A percentile compares a stretch with the other conserved stretches of the same genome.
phyloP scores from a whole-genome alignment of 2,113 vertebrate species.

The Notothenia rossii region DNA sequence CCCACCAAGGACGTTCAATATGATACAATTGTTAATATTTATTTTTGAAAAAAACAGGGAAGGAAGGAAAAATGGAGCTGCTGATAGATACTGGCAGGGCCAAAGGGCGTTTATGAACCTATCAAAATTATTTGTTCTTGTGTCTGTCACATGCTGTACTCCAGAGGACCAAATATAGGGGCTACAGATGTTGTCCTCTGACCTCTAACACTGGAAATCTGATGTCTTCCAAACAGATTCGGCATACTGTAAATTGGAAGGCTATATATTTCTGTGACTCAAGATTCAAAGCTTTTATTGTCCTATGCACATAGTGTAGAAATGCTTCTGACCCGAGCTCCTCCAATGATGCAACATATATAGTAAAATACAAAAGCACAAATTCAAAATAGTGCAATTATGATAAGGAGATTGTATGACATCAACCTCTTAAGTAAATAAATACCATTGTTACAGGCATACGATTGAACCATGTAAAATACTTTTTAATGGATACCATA shows the following conservation, averaged over 20 bases:
- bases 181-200: background rate
- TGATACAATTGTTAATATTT: background rate
- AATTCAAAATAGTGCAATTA: no score
- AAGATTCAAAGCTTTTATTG: no score
- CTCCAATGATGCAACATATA: no score
- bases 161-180: background rate
- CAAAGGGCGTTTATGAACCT: conserved; percentile 22
- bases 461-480: no score
- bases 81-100: conserved; percentile 49
- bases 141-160: conserved; percentile 11
- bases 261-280: background rate
- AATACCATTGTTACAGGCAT: no score
- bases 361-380: no score
- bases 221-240: background rate
- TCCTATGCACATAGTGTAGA: no score
- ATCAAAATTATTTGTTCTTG: conserved; percentile 22
- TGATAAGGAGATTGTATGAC: background rate
- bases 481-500: background rate
- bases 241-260: background rate
- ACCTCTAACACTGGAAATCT: background rate
- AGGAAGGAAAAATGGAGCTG: background rate
- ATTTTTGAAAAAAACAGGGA: no score
- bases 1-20: background rate
- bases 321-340: no score
- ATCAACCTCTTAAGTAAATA: background rate